Evolutionary conservation across 2,888 invertebrate genomes (phyloP), one percentile per base, ranked within the genome.

Genomic region (Lamellibrachia columna): DNA sequence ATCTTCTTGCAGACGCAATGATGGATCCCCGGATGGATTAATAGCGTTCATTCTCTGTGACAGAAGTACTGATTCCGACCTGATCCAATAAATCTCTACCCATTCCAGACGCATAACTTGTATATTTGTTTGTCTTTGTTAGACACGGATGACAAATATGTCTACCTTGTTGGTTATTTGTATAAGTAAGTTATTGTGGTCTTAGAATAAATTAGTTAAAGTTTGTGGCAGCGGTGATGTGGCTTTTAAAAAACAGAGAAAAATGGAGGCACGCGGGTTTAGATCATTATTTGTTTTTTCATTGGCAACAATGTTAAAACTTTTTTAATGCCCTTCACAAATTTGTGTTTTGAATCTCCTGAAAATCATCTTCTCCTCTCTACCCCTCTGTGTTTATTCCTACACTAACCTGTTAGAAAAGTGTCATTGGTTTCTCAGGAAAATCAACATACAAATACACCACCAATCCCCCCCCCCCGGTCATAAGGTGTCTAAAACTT

Each of bases 21-120:
- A 75, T 75, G 75, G 75, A 75, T 75, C 75, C 75, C 75, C 6
- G 22, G 6, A 6, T 6, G 75, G n/a, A 75, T 75, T 75, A 75
- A 75, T 75, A 3, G 22, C 7, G 22, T 22, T 22, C 22, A 75
- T 22, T 6, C 22, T 22, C 75, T 75, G 75, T 75, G 75, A 75
- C 75, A 75, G 75, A 75, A 75, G 75, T 75, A 75, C 75, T 75
- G 75, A 75, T 75, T 75, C 75, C 75, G 75, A 75, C 15, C 75
- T 75, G 75, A 75, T 75, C 22, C 75, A 75, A 75, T 75, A 75
- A 75, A 75, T 75, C 75, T 75, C 22, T 22, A 4, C 11, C 75
- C 22, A 22, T n/a, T 11, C 15, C 75, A 75, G 75, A 75, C n/a
- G n/a, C 6, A 75, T 15, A 75, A n/a, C 22, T 15, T 75, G 22